Evolutionary conservation across 2,797 vertebrate species (phyloP), one percentile per base, ranked within the genome.

Genomic region (Peromyscus attwateri): DNA sequence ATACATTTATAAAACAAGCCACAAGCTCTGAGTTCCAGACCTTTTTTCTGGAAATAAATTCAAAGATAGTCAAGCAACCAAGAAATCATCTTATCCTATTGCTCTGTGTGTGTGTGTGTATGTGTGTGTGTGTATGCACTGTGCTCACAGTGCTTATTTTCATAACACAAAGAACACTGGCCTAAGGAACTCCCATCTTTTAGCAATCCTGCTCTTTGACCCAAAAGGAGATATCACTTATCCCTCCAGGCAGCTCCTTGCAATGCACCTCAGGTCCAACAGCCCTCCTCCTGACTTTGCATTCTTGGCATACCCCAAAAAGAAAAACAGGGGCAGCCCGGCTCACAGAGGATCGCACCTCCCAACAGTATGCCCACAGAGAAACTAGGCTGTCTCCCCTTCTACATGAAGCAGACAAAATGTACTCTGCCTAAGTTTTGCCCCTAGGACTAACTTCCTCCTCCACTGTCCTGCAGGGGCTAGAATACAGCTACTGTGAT

Each of bases 61-160:
- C 92, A 97, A 96, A 83, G 89, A 93, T 91, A 92, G 88, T 95
- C 95, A 96, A 94, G 75, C 95, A 43, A 91, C 25, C 60, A 94
- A 94, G 89, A 95, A 84, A 66, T 79, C 49, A 79, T 87, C 57
- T 87, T 91, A 76, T 76, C 89, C 77, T 76, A 34, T 87, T 93
- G 55, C 49, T 10, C 14, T 55, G 57, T 60, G 57, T 23, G 14
- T n/a, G 23, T 10, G 43, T 16, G 37, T 29, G 29, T n/a, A 17
- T 52, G 49, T 11, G 31, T 3, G 34, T 9, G 0, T 11, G 7
- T 7, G 11, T 1, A 3, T 1, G 23, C 40, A 21, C 27, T 49
- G 46, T 46, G 4, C 79, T 68, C 34, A 52, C 17, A 43, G 27
- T 66, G 37, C 16, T 73, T 19, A 27, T 79, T 46, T 82, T 90